A percentile compares a stretch with the other conserved stretches of the same genome.
Conservation (phyloP, 2,113 vertebrate species). For the Cyprinus carpio region DNA sequence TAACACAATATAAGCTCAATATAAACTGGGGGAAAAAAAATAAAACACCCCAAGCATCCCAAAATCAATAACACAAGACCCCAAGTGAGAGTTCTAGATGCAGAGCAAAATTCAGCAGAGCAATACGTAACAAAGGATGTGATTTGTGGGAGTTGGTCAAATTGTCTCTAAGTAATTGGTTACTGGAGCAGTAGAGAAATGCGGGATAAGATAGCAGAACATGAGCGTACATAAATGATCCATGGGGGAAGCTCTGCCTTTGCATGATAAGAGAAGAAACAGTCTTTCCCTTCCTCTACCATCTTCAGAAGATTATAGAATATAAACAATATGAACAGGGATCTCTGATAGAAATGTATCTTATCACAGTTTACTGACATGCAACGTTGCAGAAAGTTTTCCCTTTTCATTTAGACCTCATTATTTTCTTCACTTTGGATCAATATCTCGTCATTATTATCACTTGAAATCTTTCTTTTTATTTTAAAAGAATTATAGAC, state of each 20-base stretch:
- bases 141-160: conserved; percentile 8
- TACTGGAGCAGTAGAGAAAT: conserved; percentile 18
- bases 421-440: not conserved
- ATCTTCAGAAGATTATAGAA: conserved; percentile 37
- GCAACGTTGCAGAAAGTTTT: not conserved
- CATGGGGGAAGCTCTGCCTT: conserved; percentile 33
- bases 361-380: not conserved
- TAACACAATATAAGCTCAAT: not conserved
- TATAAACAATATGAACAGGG: conserved; percentile 41
- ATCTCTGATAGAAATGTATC: conserved; percentile 17
- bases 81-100: conserved; percentile 2
- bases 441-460: not conserved
- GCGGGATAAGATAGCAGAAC: conserved; percentile 21
- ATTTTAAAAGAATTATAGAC: no score
- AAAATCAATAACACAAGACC: not conserved
- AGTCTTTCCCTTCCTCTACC: conserved; percentile 28
- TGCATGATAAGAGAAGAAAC: conserved; percentile 45
- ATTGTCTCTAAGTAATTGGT: conserved; percentile 23
- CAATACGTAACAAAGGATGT: not conserved
- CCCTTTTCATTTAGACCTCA: not conserved
- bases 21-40: not conserved
- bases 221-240: conserved; percentile 47
- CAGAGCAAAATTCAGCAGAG: conserved; percentile 15
- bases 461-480: not conserved
- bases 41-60: not conserved